phyloP scores from a whole-genome alignment of 2,888 invertebrate genomes.

The Cynaeus angustus region DNA sequence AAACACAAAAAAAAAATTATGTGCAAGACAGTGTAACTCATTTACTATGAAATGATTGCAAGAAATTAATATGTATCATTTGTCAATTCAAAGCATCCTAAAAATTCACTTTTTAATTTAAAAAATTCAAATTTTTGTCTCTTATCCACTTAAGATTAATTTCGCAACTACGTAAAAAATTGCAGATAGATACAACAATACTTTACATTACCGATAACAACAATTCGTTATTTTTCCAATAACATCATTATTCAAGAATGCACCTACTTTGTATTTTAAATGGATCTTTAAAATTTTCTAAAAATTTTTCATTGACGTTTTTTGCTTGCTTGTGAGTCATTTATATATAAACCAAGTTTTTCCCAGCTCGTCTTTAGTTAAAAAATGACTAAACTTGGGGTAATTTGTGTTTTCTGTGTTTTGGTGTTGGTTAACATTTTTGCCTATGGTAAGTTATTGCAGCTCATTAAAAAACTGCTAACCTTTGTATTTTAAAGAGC shows the following conservation, averaged over 20 bases:
- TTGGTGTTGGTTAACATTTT: neutral
- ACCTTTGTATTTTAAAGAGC: constrained; percentile 2
- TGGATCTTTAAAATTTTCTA: neutral
- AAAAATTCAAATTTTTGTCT: too few species aligned
- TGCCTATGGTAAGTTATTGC: neutral
- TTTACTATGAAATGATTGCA: too few species aligned
- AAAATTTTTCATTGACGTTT: constrained; percentile 1
- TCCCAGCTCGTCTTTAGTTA: neutral
- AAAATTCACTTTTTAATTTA: too few species aligned
- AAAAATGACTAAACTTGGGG: neutral
- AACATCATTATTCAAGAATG: neutral
- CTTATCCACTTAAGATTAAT: too few species aligned
- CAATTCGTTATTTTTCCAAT: neutral
- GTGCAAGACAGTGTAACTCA: too few species aligned
- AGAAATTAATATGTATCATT: too few species aligned
- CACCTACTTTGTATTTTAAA: neutral
- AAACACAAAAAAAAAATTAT: too few species aligned
- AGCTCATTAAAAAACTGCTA: neutral
- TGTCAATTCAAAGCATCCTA: too few species aligned
- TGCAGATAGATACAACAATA: too few species aligned
- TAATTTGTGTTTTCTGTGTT: constrained; percentile 2
- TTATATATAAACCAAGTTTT: neutral
- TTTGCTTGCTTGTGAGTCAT: neutral
- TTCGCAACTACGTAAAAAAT: too few species aligned
- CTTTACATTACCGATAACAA: neutral